Evolutionary conservation across 2,113 vertebrate species (phyloP).

Genomic region (Chascanopsetta lugubris): DNA sequence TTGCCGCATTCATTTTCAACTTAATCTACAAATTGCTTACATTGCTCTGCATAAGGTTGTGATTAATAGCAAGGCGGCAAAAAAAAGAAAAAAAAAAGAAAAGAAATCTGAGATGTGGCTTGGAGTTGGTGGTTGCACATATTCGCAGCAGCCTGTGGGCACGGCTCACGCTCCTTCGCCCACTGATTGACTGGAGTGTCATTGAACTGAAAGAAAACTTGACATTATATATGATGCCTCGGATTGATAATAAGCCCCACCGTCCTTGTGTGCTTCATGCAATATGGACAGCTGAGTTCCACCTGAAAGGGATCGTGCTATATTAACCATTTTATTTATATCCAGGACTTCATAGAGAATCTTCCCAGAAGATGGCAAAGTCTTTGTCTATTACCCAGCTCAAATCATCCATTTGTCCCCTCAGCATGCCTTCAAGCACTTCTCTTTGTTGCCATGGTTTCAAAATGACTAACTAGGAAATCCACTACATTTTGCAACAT

Average conservation of each 20-base stretch:
- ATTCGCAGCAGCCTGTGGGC: slow-evolving; percentile 14
- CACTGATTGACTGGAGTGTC: slow-evolving; percentile 40
- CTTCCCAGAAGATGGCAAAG: not conserved
- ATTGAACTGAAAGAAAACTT: slow-evolving; percentile 41
- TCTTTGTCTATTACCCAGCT: not conserved
- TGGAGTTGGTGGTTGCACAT: slow-evolving; percentile 10
- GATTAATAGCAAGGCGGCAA: slow-evolving; percentile 23
- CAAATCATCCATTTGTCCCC: not conserved
- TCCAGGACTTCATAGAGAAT: not conserved
- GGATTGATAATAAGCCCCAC: slow-evolving; percentile 54
- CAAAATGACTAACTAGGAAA: not conserved
- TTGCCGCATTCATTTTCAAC: slow-evolving; percentile 29
- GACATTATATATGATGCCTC: slow-evolving; percentile 42
- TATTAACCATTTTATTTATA: not conserved
- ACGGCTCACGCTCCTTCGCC: slow-evolving; percentile 29
- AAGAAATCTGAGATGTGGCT: slow-evolving; percentile 6
- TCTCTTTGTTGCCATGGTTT: slow-evolving; percentile 24
- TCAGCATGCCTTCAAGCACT: not conserved
- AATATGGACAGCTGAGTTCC: not conserved
- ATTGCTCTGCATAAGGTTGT: slow-evolving; percentile 17
- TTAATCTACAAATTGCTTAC: slow-evolving; percentile 43
- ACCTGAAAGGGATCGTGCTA: not conserved
- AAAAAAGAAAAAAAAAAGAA: no score
- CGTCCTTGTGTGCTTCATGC: not conserved
- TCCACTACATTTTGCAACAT: not conserved